Evolutionary conservation across 2,797 vertebrate genomes (phyloP).

Genomic region (Esox lucius): DNA sequence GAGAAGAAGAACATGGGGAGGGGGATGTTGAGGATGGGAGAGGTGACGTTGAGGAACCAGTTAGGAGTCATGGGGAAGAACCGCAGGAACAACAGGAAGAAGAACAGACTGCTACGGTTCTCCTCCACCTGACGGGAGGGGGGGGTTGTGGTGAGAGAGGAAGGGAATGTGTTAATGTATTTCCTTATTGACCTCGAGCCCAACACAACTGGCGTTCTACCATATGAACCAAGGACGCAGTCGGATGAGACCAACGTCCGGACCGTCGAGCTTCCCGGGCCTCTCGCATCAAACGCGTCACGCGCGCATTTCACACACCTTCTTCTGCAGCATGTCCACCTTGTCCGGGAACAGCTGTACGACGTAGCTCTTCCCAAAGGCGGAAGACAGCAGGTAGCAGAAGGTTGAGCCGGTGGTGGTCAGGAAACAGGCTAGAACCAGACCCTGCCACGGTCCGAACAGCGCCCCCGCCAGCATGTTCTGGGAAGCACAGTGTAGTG

Average conservation of each 20-base stretch:
- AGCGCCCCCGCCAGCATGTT: constrained; percentile 82
- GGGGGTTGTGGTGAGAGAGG: neutral
- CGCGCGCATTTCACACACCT: constrained; percentile 71
- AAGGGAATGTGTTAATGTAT: neutral
- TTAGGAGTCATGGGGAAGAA: constrained; percentile 98
- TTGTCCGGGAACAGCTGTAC: constrained; percentile 84
- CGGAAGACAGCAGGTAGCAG: constrained; percentile 87
- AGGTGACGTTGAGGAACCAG: constrained; percentile 96
- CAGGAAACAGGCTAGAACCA: constrained; percentile 84
- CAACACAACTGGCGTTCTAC: too few species aligned
- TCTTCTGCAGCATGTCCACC: constrained; percentile 85
- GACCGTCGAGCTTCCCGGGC: too few species aligned
- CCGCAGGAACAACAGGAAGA: constrained; percentile 94
- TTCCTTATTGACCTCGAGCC: too few species aligned
- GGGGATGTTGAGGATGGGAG: constrained; percentile 95
- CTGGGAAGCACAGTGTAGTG: constrained; percentile 24
- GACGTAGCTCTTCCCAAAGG: constrained; percentile 87
- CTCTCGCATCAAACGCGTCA: neutral
- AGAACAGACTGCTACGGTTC: constrained; percentile 90
- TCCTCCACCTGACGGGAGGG: constrained; percentile 83
- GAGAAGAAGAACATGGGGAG: constrained; percentile 91
- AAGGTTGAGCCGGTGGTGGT: constrained; percentile 86
- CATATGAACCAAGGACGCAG: too few species aligned
- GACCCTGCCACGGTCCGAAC: constrained; percentile 91
- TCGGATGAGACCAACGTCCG: too few species aligned